phyloP scores from a whole-genome alignment of 2,113 vertebrate species.

The Plectropomus leopardus region DNA sequence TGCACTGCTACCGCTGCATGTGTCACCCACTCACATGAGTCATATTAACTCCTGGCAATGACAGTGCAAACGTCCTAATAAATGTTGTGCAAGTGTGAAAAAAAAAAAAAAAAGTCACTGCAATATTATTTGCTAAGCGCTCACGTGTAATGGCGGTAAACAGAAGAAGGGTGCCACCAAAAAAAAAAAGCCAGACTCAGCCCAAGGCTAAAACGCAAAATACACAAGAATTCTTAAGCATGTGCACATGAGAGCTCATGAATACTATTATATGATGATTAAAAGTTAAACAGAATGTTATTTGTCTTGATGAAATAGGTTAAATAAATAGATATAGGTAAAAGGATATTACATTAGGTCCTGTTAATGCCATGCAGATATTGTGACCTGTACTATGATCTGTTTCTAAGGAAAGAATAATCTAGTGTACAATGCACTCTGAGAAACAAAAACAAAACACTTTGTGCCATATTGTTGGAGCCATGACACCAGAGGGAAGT shows the following conservation, averaged over 20 bases:
- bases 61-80: slow-evolving; percentile 14
- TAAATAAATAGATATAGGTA: too few relatives aligned
- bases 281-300: not conserved
- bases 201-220: not conserved
- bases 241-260: not conserved
- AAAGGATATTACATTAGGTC: not conserved
- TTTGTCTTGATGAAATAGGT: not conserved
- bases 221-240: not conserved
- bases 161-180: too few relatives aligned
- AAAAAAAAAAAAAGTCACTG: slow-evolving; percentile 32
- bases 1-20: not conserved
- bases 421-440: not conserved
- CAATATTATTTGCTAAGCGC: not conserved
- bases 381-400: not conserved
- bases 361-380: not conserved
- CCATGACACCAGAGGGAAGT: not conserved
- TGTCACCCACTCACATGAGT: slow-evolving; percentile 63
- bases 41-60: slow-evolving; percentile 64
- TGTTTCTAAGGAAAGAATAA: not conserved
- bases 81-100: slow-evolving; percentile 53
- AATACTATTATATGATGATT: not conserved
- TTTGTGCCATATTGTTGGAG: not conserved
- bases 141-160: not conserved
- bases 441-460: not conserved
- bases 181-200: not conserved